Evolutionary conservation across 2,797 vertebrate species (phyloP), one percentile per base, ranked within the genome.

Genomic region (Tamandua tetradactyla): DNA sequence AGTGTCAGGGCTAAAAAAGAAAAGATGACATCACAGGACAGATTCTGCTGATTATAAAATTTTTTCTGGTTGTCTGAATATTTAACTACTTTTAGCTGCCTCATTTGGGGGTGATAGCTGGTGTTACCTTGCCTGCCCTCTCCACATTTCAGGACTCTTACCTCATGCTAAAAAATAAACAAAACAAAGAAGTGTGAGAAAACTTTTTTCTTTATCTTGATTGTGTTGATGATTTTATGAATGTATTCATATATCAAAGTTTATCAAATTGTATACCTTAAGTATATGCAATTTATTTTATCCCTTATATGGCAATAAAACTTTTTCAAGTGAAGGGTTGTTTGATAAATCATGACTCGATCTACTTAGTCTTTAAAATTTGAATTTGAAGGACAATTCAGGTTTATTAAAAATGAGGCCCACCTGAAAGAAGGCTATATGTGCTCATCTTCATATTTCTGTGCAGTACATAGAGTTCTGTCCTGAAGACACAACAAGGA

Each of bases 351-450:
- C 20, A 57, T 13, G 15, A 72, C 25, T 92, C 69, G 22, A 40
- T 55, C 64, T 82, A 55, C 32, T 32, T 40, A 6, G n/a, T 57
- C 92, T 80, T 94, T 82, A 83, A 95, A 84, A 35, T 84, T 87
- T 74, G 80, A 68, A 74, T 75, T 37, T 74, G 44, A 87, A 59
- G 68, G 61, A 71, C 9, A 14, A 32, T 11, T 14, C 68, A 55
- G 49, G 11, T 79, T 57, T 49, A 25, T 57, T 84, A 68, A 83
- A 66, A 93, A 37, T 0, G 14, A 84, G 37, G 7, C 37, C 37
- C 87, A 66, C 37, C 25, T n/a, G 62, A 79, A 90, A 62, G 22
- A 64, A 85, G 15, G 32, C 59, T 14, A 9, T 12, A 1, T 7
- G n/a, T 47, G 84, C 49, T 2, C 10, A 8, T 22, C 13, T 0